Evolutionary conservation across 2,888 invertebrate species (phyloP).

Genomic region (Phorcus lineatus): DNA sequence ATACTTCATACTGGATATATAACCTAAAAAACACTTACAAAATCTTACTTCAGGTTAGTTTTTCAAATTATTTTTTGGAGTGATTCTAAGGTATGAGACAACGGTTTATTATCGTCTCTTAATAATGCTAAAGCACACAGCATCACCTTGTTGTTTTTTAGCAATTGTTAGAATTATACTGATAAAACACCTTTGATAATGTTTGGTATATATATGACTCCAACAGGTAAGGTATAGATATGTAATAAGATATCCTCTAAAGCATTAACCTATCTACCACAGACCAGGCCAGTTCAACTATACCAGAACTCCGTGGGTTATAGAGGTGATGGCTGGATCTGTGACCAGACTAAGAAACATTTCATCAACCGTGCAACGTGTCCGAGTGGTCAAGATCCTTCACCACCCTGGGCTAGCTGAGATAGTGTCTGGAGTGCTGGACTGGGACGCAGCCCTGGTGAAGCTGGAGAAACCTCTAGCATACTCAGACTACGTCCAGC

Average conservation of each 20-base stretch:
- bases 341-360: background rate
- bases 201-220: too few species aligned
- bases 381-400: slow-evolving; percentile 27
- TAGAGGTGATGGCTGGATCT: slow-evolving; percentile 21
- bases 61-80: too few species aligned
- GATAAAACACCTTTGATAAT: too few species aligned
- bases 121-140: too few species aligned
- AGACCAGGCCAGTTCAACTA: slow-evolving; percentile 22
- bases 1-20: too few species aligned
- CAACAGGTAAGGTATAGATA: too few species aligned
- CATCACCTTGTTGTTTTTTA: too few species aligned
- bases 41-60: too few species aligned
- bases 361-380: background rate
- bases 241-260: background rate
- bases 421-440: slow-evolving; percentile 42
- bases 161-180: too few species aligned
- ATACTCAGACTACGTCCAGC: slow-evolving; percentile 56
- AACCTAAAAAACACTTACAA: too few species aligned
- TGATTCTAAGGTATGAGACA: too few species aligned
- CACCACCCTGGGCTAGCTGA: slow-evolving; percentile 46
- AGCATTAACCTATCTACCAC: background rate
- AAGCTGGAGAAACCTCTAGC: slow-evolving; percentile 48
- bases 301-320: background rate
- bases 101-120: too few species aligned
- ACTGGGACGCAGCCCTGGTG: slow-evolving; percentile 61